Base-by-base conservation (phyloP, 2,113 vertebrate genomes). In the Pachycephala philippinensis region DNA sequence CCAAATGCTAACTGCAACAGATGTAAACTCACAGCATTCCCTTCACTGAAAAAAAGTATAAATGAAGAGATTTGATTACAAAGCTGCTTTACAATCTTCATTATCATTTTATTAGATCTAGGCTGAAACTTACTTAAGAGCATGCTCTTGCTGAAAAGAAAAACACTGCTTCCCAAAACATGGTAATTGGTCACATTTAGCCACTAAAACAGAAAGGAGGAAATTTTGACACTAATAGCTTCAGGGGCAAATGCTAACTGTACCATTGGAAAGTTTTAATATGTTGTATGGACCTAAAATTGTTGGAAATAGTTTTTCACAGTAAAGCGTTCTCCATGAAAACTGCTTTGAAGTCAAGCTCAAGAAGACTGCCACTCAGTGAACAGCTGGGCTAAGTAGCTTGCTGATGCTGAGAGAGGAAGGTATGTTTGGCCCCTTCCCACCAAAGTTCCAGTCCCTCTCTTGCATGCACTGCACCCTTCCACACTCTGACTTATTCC, bases 1-100 rank as follows among this genome's bases (percentile, higher is more conserved):
- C 98, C 98, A 96, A 99, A 99, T 18, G 98, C 98, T 97, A 99
- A 95, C 95, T 99, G 99, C 93, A 99, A 98, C 63, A 99, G 95
- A 92, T 98, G 99, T 56, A 99, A 98, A 96, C 98, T 99, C 95
- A 99, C 98, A 83, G 97, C 95, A 94, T 99, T 98, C 7, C 98
- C 99, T 93, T 99, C 99, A 45, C 99, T 99, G 90, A 26, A 98
- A 98, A 98, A 89, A 71, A 10, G 61, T 53, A 97, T 9, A 92
- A 61, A 92, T 42, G 3, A 81, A 15, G 19, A 69, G 3, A 61
- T 42, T 27, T 42, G 30, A 50, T 84, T 83, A 79, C 23, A 86
- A 84, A 68, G 47, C 12, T 74, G 37, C 61, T 74, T 84, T 61
- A 42, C 11, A 70, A 21, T 50, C 27, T 27, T 64, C 33, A 10